Percentiles rank a stretch among this genome's conserved stretches.
phyloP scores from a whole-genome alignment of 2,113 vertebrate species.

The Dromiciops gliroides region DNA sequence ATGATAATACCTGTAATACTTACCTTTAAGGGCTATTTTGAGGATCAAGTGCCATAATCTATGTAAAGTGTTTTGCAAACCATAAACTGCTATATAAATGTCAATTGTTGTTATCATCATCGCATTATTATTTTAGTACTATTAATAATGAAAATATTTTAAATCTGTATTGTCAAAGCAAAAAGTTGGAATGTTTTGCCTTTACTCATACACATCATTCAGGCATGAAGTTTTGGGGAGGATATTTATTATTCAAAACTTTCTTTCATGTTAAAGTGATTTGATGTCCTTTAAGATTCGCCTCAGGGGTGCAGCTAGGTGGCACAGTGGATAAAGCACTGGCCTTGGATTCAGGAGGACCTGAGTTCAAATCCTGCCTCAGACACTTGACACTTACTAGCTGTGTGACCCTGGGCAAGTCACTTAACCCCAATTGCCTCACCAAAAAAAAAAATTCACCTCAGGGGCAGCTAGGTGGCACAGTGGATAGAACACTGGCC shows the following conservation, averaged over 20 bases:
- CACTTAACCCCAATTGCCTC: too few relatives aligned
- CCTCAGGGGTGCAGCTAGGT: neutral
- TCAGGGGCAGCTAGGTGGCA: neutral
- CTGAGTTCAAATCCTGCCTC: too few relatives aligned
- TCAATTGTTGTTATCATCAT: neutral
- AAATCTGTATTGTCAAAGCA: neutral
- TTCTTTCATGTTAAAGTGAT: neutral
- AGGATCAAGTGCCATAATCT: neutral
- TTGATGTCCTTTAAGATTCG: neutral
- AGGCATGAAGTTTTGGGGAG: neutral
- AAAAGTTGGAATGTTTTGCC: neutral
- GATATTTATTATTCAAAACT: neutral
- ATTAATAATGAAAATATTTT: neutral
- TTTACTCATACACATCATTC: neutral
- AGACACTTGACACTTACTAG: too few relatives aligned
- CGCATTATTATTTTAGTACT: neutral
- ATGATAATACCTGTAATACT: neutral
- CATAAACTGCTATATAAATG: neutral
- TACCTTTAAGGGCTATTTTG: neutral
- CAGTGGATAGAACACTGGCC: too few relatives aligned
- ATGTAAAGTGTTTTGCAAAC: neutral
- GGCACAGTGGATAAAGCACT: too few relatives aligned
- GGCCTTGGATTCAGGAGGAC: too few relatives aligned
- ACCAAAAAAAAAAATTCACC: too few relatives aligned
- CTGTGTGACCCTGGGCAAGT: too few relatives aligned